Evolutionary conservation across 2,888 invertebrate species (phyloP), one percentile per base, ranked within the genome.

Genomic region (Callyntrura sp.): DNA sequence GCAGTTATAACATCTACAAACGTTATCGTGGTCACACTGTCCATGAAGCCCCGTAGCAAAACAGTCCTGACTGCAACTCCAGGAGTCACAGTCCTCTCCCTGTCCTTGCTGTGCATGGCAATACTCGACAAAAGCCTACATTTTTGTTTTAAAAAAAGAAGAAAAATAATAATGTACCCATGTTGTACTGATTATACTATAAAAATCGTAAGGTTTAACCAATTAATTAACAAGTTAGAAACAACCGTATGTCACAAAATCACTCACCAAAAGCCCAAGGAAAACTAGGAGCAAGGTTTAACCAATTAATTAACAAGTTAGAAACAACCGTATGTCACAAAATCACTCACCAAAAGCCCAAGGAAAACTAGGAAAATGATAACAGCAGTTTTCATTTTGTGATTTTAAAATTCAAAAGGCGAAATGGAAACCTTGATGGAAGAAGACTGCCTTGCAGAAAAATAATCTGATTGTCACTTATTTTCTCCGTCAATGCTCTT

Each of bases 1-100:
- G 68, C 91, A 92, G 1, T 76, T 45, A 35, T 45, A 79, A 12
- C 88, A 90, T 6, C 43, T 43, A n/a, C 85, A 84, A 0, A 25
- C 28, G 6, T 83, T 84, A 5, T 85, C 51, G 3, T 20, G 28
- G 55, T 84, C 73, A 76, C 91, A 92, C 48, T 90, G 73, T 55
- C 91, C 91, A 14, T 90, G 90, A 6, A 23, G 55, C 0, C 85
- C 90, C 35, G 60, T 14, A 0, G 57, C 84, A 12, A 28, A 87
- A 23, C 91, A 91, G 14, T 73, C 62, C 1, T 12, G 0, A n/a
- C n/a, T 23, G 60, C 91, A 90, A 17, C 11, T 20, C 45, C 23
- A n/a, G 1, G 12, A 8, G n/a, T 90, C 85, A 5, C 86, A 86
- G n/a, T 45, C 11, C 43, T n/a, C n/a, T n/a, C n/a, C n/a, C n/a